phyloP scores from a whole-genome alignment of 92 coral and sea anemone species.

The Zoanthus solanderi region DNA sequence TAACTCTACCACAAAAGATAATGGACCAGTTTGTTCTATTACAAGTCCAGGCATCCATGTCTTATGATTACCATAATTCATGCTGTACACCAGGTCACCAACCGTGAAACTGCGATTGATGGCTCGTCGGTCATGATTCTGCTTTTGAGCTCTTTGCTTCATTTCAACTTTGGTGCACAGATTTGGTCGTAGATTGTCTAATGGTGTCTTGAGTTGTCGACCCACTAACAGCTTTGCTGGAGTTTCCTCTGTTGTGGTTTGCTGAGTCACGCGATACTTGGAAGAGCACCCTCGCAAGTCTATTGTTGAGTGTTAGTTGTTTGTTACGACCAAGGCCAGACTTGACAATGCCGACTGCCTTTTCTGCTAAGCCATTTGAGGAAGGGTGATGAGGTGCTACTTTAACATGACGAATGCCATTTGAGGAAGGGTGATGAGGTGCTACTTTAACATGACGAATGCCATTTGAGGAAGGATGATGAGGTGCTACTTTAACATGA shows the following conservation, averaged over 20 bases:
- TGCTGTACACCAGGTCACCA: neutral
- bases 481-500: conserved; percentile 17
- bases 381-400: conserved; percentile 19
- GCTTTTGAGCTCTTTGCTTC: neutral
- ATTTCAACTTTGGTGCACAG: neutral
- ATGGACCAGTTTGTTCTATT: neutral
- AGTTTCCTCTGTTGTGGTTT: neutral
- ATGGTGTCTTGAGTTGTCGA: neutral
- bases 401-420: conserved; percentile 33
- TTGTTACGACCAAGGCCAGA: no score
- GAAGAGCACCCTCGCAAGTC: neutral
- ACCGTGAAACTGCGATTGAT: neutral
- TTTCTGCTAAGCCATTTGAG: no score
- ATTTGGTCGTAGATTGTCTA: neutral
- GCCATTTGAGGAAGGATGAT: neutral
- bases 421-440: neutral
- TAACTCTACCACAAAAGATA: neutral
- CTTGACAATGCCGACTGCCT: no score
- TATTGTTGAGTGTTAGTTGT: no score
- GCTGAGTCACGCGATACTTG: neutral
- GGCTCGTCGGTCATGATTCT: neutral
- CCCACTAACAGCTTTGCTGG: neutral
- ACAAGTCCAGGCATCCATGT: neutral
- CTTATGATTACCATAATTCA: neutral
- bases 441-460: conserved; percentile 24